phyloP scores from a whole-genome alignment of 2,113 vertebrate genomes.

The Cochlearius cochlearius region DNA sequence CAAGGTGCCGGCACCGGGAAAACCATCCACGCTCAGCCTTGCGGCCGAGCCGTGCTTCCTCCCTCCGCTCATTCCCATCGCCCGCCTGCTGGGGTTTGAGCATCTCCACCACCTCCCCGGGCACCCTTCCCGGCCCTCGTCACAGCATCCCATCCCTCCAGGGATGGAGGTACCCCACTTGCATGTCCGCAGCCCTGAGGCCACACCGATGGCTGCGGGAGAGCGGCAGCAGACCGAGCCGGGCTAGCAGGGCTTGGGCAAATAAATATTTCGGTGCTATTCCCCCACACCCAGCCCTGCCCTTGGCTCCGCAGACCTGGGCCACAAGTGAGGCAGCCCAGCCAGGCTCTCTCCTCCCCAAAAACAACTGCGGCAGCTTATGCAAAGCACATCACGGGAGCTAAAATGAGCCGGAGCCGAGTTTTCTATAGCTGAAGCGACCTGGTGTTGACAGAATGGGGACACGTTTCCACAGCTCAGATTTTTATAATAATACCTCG shows the following conservation, averaged over 20 bases:
- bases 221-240: accelerated
- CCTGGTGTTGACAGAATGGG: conserved; percentile 81
- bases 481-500: conserved; percentile 79
- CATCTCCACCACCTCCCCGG: not conserved
- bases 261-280: not conserved
- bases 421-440: conserved; percentile 66
- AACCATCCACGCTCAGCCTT: accelerated
- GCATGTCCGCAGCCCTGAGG: not conserved
- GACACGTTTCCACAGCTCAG: conserved; percentile 71
- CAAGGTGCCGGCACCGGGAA: not conserved
- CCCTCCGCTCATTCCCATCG: not conserved
- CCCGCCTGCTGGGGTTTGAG: not conserved
- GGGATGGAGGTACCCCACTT: not conserved
- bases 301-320: not conserved
- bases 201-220: accelerated
- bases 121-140: not conserved
- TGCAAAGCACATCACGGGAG: conserved; percentile 59
- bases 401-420: conserved; percentile 28
- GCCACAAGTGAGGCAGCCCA: not conserved
- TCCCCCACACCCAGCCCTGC: not conserved
- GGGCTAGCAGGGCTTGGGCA: not conserved
- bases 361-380: conserved; percentile 18
- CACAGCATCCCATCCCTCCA: accelerated
- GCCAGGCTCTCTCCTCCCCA: not conserved
- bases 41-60: accelerated